Base-by-base conservation (phyloP, 2,113 vertebrate genomes). In the Peromyscus californicus region DNA sequence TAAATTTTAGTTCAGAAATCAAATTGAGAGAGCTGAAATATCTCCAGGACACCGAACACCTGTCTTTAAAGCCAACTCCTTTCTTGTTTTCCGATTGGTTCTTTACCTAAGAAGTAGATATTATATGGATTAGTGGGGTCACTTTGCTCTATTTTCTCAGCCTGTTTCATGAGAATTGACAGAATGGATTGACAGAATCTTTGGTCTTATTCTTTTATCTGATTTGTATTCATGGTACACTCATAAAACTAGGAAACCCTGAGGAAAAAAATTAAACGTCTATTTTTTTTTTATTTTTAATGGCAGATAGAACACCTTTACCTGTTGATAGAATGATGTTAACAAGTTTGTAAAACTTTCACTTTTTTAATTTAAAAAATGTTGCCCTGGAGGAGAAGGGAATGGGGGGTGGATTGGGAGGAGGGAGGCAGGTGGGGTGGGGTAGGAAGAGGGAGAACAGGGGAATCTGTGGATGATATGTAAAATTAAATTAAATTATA, bases 1-100 rank as follows among this genome's bases (percentile, higher is more conserved):
- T 63, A 21, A 79, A 93, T 93, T 93, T 82, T 21, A n/a, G 9
- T 90, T 93, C 54, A 90, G 54, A n/a, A 93, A 96, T 76, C 29
- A 78, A 78, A 82, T n/a, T 80, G 29, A 84, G 79, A 79, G 48
- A 84, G 87, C 33, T 10, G 5, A 31, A 79, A 74, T 57, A n/a
- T 92, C 16, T 79, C 24, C 24, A 39, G 57, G 45, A 45, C 5
- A 51, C 12, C 92, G 24, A 92, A 19, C 1, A 92, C 5, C 0
- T n/a, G 9, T 80, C 48, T 89, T 6, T 83, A 80, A 90, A 63
- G 57, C 11, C 17, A 42, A 39, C 57, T 5, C 7, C 0, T 57
- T 89, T 70, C 67, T 83, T 94, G 4, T 80, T 93, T 7, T 65
- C 75, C 75, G 13, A 82, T 51, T 86, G 51, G 2, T 57, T 89